Evolutionary conservation across 2,888 invertebrate genomes (phyloP), one percentile per base, ranked within the genome.

Genomic region (Dilophus febrilis): DNA sequence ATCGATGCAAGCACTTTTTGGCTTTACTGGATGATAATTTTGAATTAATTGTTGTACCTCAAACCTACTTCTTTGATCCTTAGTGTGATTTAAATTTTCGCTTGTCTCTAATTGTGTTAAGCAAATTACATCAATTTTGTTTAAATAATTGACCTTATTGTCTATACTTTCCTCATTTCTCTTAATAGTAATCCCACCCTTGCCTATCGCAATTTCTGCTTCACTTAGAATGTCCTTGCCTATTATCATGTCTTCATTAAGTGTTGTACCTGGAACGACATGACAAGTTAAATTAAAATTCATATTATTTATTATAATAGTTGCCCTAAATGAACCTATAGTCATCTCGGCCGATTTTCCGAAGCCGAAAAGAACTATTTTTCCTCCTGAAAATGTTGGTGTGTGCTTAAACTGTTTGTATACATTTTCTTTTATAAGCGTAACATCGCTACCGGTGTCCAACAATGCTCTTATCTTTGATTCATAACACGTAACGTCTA

Each of bases 11-110:
- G 27, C 11, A 6, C 11, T 27, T 45, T 35, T 19, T 47, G 41
- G 10, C 47, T n/a, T n/a, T n/a, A 51, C 30, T 44, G 48, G 5
- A 57, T 27, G 27, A 57, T 38, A 13, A 56, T 52, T 28, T 47
- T 48, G 44, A 11, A 8, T 27, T 27, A 11, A 27, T 27, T n/a
- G n/a, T n/a, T n/a, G n/a, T n/a, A n/a, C n/a, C n/a, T n/a, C n/a
- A n/a, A n/a, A n/a, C n/a, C n/a, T n/a, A n/a, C n/a, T n/a, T n/a
- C n/a, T n/a, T n/a, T n/a, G n/a, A n/a, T n/a, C n/a, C n/a, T n/a
- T n/a, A n/a, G n/a, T n/a, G n/a, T n/a, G 27, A 8, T 49, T 51
- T 10, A 47, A 38, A 33, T 33, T 27, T 27, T 27, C 27, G n/a
- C n/a, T n/a, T n/a, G n/a, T n/a, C n/a, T n/a, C n/a, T n/a, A n/a